Base-by-base conservation (phyloP, 2,888 invertebrate genomes). In the Chaetoderma sp. region DNA sequence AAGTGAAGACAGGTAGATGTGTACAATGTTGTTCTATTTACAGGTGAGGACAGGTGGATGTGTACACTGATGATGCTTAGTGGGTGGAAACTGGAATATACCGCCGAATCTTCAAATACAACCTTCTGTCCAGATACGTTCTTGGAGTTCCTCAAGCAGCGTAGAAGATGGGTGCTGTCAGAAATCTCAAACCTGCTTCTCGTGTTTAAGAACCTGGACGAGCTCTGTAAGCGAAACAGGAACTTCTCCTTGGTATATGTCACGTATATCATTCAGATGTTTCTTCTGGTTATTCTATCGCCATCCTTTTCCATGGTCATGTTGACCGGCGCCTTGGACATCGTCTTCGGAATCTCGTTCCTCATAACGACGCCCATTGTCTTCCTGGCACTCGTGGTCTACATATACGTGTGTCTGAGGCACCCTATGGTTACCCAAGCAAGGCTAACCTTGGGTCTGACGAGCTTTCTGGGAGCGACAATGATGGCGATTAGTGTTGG, bases 41-140 rank as follows among this genome's bases (percentile, higher is more conserved):
- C 61, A 78, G 78, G 78, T n/a, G 78, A 78, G 56, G 78, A 78
- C 59, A 67, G 78, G 3, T 78, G 78, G 78, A 67, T 78, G 65
- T 78, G 78, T 56, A 78, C 78, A 10, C 65, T 78, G 33, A 70
- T 78, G 69, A 78, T 78, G 78, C 63, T 74, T 55, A 52, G 63
- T 16, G 78, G 78, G 4, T 78, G 78, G 78, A 75, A 75, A 36
- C 63, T 78, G 57, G 76, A 75, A 50, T 78, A 78, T 61, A 73
- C 71, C 2, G 67, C 73, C 33, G 67, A 71, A 49, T 74, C 70
- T 44, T 66, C 70, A 33, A 78, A 78, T 68, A 71, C 76, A n/a
- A 78, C 78, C 1, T 74, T 70, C 67, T 78, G 78, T 45, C 78
- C 78, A 8, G 76, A 75, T 56, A 72, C 70, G 6, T 71, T 74